These are phyloP conservation scores for Aepyceros melampus DNA, from an alignment of 2,113 vertebrate genomes.

Conservation along the genomic window DNA sequence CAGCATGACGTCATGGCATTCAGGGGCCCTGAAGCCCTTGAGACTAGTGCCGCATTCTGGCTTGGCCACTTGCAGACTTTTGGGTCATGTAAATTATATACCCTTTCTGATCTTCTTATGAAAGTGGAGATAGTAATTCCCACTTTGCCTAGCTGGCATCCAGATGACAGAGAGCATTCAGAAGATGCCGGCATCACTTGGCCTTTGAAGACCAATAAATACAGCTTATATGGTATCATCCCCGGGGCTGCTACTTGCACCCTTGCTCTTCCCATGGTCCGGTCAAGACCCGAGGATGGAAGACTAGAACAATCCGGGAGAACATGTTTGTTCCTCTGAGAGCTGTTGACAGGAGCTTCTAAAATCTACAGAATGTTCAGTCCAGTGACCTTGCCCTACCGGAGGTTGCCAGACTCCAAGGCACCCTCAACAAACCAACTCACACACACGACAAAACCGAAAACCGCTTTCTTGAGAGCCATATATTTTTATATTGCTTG, in stretches of 20 bases:
- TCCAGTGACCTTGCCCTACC: background rate
- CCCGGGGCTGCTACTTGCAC: background rate
- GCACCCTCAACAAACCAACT: background rate
- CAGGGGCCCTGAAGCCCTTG: background rate
- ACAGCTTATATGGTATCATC: background rate
- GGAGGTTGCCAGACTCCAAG: background rate
- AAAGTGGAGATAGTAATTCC: background rate
- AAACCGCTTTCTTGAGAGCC: background rate
- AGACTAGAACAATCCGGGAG: background rate
- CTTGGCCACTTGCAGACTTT: too few species aligned
- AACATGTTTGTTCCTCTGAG: background rate
- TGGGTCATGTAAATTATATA: background rate
- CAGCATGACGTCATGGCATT: fast-evolving
- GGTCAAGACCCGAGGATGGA: background rate
- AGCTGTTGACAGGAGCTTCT: background rate
- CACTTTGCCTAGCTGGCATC: background rate
- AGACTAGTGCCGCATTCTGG: background rate
- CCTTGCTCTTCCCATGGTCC: fast-evolving
- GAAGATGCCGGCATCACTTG: background rate
- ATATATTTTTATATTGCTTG: background rate
- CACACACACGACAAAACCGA: background rate
- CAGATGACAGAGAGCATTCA: background rate
- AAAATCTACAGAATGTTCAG: background rate
- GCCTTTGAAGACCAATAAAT: background rate
- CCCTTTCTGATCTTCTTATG: background rate